Conservation (phyloP, 2,797 vertebrate species). For the Argyrosomus regius region DNA sequence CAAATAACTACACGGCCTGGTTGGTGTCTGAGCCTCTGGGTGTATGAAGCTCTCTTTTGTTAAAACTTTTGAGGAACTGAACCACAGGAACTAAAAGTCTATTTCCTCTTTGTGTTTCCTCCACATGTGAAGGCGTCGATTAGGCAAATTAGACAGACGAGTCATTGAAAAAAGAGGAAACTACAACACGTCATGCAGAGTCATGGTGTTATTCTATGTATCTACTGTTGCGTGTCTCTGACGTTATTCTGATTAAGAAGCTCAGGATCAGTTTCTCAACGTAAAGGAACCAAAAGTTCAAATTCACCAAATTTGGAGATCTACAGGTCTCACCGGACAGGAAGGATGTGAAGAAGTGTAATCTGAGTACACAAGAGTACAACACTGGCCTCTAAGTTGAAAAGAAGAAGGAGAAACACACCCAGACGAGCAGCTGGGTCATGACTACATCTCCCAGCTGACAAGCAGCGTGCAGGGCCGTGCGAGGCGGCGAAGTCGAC, state of each 20-base stretch:
- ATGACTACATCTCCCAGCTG: conserved; percentile 94
- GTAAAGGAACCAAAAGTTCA: not conserved
- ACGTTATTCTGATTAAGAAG: too few relatives aligned
- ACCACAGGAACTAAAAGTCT: not conserved
- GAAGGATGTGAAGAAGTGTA: too few relatives aligned
- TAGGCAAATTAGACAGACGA: not conserved
- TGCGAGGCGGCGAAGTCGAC: conserved; percentile 78
- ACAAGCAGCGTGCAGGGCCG: conserved; percentile 92
- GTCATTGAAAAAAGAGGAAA: not conserved
- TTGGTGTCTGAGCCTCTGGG: not conserved
- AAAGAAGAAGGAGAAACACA: conserved; percentile 66
- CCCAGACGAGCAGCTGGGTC: conserved; percentile 97
- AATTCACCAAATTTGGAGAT: not conserved
- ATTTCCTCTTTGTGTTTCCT: not conserved
- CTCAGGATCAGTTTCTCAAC: not conserved
- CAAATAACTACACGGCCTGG: not conserved
- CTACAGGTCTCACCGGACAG: not conserved
- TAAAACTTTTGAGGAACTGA: not conserved
- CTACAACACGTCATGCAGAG: not conserved
- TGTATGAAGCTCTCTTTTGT: not conserved
- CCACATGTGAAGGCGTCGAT: not conserved
- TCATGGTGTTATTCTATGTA: not conserved
- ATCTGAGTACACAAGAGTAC: not conserved
- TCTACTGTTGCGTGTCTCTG: not conserved
- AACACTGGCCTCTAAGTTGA: not conserved